Evolutionary conservation across 2,113 vertebrate genomes (phyloP), one percentile per base, ranked within the genome.

Genomic region (Bucco capensis): DNA sequence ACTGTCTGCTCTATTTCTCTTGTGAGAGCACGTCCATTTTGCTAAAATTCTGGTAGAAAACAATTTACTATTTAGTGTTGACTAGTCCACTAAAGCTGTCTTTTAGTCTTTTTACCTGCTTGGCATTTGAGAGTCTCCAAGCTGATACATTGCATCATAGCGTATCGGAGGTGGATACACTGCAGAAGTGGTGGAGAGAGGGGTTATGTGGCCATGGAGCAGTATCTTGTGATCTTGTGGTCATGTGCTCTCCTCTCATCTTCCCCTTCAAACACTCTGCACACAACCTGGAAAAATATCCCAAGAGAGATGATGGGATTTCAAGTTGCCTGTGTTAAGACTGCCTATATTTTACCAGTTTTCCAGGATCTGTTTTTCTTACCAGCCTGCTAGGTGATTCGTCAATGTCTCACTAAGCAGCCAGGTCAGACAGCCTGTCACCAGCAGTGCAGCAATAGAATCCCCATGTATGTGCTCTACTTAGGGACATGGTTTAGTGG

Each of bases 111-210:
- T 42, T 51, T 47, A 9, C 19, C 16, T 76, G 22, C 17, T 66
- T 89, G 62, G 35, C 51, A 71, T 10, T 7, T 71, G 46, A 65
- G 62, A 74, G 51, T 71, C 19, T 67, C 49, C 47, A 62, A 28
- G 18, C 19, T 51, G 23, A 37, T 65, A 9, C 8, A 21, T 42
- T 0, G 0, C 5, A 22, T 8, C 1, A 2, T 57, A 47, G 49
- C 6, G 31, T 6, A 9, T 24, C 31, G 14, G 23, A 65, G 14
- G 14, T 30, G 12, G 11, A 12, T 27, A 27, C 30, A 31, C 14
- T 12, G 47, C 8, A 47, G 47, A 60, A 42, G 13, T 31, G 9
- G 9, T 56, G 13, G 35, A 61, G 27, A 47, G 25, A 49, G 21
- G 21, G 12, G 42, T 51, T 42, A 37, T 30, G 12, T 17, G 61